These are phyloP conservation scores for Cacoxenus indagator DNA, from an alignment of 2,888 invertebrate species.

Conservation along the genomic window DNA sequence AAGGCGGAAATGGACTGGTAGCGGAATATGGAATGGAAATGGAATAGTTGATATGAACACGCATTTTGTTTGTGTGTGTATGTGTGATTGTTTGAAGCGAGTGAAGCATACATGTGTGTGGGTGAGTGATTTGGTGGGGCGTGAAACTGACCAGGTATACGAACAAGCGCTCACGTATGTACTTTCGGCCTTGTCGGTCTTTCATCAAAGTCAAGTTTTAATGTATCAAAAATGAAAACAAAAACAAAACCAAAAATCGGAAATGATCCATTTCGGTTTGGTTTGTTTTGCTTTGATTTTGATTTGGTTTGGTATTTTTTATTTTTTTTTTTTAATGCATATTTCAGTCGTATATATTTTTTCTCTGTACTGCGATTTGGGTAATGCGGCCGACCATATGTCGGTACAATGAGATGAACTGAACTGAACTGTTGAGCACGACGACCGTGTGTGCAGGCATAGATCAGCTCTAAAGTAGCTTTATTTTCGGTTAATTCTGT, in stretches of 20 bases:
- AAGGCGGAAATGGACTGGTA: too few species aligned
- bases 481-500: constrained; percentile 1
- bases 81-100: not conserved
- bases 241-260: not conserved
- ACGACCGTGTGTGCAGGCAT: not conserved
- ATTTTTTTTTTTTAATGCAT: not conserved
- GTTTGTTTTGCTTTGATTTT: not conserved
- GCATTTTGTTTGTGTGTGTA: not conserved
- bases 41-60: too few species aligned
- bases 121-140: too few species aligned
- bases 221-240: not conserved
- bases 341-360: not conserved
- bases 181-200: constrained; percentile 9
- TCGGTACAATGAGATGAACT: not conserved
- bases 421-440: not conserved
- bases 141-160: not conserved
- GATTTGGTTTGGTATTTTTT: not conserved
- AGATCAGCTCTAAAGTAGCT: not conserved
- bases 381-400: not conserved
- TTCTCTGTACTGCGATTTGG: not conserved
- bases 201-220: not conserved
- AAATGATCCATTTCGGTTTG: not conserved
- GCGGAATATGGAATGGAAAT: too few species aligned
- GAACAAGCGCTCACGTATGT: not conserved
- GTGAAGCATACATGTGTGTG: too few species aligned